Evolutionary conservation across 2,113 vertebrate genomes (phyloP).

Genomic region (Arenaria interpres): DNA sequence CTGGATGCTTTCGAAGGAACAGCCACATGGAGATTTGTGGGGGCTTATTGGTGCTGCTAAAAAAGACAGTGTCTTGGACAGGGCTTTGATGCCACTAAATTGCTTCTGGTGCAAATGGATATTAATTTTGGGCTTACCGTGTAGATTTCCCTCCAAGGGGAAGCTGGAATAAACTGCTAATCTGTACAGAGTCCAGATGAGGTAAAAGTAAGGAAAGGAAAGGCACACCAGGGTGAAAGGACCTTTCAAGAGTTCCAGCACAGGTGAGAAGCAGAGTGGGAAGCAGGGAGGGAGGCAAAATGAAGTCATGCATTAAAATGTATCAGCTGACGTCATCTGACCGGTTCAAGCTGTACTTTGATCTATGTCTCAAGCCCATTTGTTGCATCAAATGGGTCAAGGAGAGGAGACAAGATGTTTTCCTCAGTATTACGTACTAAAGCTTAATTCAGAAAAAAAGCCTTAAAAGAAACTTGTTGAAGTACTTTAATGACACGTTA

Average conservation of each 20-base stretch:
- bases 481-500: neutral
- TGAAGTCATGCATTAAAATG: neutral
- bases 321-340: neutral
- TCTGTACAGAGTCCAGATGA: neutral
- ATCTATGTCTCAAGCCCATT: neutral
- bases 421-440: neutral
- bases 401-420: neutral
- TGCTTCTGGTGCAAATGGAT: neutral
- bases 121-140: neutral
- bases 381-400: neutral
- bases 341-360: neutral
- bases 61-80: neutral
- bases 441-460: neutral
- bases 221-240: neutral
- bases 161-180: slow-evolving; percentile 5
- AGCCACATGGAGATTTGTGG: neutral
- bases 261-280: neutral
- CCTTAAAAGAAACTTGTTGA: neutral
- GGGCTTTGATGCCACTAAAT: neutral
- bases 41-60: neutral
- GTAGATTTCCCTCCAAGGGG: neutral
- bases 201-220: neutral
- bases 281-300: neutral
- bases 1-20: slow-evolving; percentile 3
- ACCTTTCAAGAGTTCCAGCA: neutral